Evolutionary conservation across 2,888 invertebrate species (phyloP), one percentile per base, ranked within the genome.

Genomic region (Junonia oenone): DNA sequence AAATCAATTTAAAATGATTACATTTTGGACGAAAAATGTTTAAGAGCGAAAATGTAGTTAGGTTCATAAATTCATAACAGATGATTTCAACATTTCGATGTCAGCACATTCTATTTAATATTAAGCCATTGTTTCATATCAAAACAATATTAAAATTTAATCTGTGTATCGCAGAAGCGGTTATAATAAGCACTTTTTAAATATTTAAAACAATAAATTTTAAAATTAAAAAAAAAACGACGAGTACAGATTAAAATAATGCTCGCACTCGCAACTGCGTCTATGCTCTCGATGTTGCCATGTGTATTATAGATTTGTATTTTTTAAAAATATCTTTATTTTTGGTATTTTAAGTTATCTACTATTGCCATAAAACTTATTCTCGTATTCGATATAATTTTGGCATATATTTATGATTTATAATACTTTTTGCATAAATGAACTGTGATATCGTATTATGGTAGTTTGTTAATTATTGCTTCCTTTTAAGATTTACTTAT

Each of bases 361-460:
- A n/a, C 57, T 61, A 66, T 75, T 78, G 82, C 82, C 79, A 80
- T 76, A 71, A 67, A 71, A 66, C 64, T 56, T 62, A 58, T 59
- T 67, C 63, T 56, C 61, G 37, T 62, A 72, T 67, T 66, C 66
- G 68, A 69, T 69, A 69, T 71, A 58, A 68, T 63, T 65, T 70
- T 65, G 69, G 67, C 64, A 62, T 65, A 62, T 65, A 69, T 63
- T 66, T 43, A 43, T 62, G 66, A 65, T 68, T 72, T 67, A 68
- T 65, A 66, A 73, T 69, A 80, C 73, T 84, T 80, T 87, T 90
- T 89, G 88, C 89, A 88, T 90, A 90, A 89, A 89, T 84, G 84
- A 89, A 83, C 90, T 90, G 90, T 90, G 90, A 90, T 90, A 90
- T 88, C 81, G 77, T 84, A 84, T 78, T 82, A 83, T 78, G 76